Evolutionary conservation across 2,797 vertebrate species (phyloP).

Genomic region (Poecile montanus): DNA sequence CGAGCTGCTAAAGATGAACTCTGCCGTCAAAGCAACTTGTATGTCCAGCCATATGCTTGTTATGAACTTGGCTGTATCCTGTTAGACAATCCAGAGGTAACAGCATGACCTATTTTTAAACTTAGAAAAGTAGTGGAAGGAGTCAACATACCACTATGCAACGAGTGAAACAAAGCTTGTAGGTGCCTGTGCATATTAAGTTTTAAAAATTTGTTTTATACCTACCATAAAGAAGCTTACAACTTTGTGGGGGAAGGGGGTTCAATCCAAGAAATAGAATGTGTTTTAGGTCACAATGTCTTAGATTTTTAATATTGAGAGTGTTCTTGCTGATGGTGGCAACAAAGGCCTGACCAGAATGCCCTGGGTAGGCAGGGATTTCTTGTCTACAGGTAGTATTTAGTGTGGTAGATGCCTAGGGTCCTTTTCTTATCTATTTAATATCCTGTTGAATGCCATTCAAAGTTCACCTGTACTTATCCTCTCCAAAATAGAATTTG

Average conservation of each 20-base stretch:
- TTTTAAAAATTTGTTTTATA: neutral
- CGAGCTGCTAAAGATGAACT: conserved; percentile 89
- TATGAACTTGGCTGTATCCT: conserved; percentile 96
- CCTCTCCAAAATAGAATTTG: neutral
- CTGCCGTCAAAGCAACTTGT: conserved; percentile 89
- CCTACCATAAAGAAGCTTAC: neutral
- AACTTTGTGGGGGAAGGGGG: neutral
- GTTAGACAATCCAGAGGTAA: conserved; percentile 88
- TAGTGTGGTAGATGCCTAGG: neutral
- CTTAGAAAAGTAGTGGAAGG: neutral
- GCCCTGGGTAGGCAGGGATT: neutral
- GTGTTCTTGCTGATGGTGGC: neutral
- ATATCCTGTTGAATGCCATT: neutral
- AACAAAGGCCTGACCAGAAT: neutral
- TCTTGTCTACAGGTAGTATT: neutral
- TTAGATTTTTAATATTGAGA: neutral
- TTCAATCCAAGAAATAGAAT: neutral
- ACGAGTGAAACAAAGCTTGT: neutral
- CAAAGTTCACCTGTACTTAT: neutral
- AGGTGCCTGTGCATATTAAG: neutral
- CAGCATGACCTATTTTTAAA: neutral
- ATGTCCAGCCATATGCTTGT: conserved; percentile 94
- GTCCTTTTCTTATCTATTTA: neutral
- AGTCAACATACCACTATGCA: neutral
- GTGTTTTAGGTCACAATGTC: accelerated